A percentile compares a stretch with the other conserved stretches of the same genome.
These are phyloP conservation scores for Ceyx erithaca DNA, from an alignment of 2,797 vertebrate genomes.

Conservation along the genomic window DNA sequence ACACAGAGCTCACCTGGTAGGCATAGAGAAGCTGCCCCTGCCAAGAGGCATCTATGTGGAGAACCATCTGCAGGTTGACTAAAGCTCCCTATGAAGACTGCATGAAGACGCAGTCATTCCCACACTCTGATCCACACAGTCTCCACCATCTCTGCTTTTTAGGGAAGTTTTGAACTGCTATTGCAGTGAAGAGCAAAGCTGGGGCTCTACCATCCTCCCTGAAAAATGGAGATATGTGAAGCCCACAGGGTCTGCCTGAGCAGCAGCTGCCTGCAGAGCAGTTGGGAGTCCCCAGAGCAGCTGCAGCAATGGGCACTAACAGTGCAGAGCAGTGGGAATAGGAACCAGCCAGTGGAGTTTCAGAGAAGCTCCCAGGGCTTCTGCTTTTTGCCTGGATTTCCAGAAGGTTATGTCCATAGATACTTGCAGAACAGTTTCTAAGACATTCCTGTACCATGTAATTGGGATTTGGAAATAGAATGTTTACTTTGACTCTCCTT, in stretches of 20 bases:
- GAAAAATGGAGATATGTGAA: background rate
- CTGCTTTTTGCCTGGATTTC: background rate
- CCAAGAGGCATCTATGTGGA: background rate
- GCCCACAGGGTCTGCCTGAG: background rate
- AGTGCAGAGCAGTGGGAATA: background rate
- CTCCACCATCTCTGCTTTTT: background rate
- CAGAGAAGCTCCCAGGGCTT: background rate
- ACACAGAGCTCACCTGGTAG: background rate
- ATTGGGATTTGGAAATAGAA: background rate
- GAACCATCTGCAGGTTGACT: background rate
- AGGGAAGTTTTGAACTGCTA: background rate
- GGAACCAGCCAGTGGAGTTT: background rate
- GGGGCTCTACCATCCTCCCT: background rate
- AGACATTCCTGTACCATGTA: background rate
- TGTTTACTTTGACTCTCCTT: background rate
- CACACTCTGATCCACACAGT: background rate
- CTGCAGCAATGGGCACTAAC: background rate
- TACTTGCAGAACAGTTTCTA: background rate
- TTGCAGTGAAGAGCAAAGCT: background rate
- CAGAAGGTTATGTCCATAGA: background rate
- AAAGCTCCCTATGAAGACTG: background rate
- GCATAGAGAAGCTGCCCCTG: background rate
- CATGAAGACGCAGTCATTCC: background rate
- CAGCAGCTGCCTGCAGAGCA: constrained; percentile 7
- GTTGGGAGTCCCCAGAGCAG: background rate